Base-by-base conservation (phyloP, 2,888 invertebrate genomes). In the Luperina testacea region DNA sequence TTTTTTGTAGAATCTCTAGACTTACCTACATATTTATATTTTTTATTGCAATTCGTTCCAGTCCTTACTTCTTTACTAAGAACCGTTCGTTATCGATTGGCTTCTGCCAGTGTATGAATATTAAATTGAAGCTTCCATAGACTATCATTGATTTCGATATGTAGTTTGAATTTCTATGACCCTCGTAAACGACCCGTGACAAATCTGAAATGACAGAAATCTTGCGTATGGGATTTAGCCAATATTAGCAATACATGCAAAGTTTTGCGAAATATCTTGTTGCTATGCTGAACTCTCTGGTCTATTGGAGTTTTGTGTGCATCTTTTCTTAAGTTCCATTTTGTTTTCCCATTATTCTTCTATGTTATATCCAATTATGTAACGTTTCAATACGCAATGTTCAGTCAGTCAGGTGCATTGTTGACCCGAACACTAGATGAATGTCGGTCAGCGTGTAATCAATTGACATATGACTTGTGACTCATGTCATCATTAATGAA, bases 391-490 rank as follows among this genome's bases (percentile, higher is more conserved):
- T 53, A 77, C 77, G 69, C 74, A 78, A 79, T 75, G 77, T 73
- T 61, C 42, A 45, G 72, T 61, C 32, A 45, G 72, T 85, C 79
- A 77, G 77, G 75, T 88, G 80, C 79, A 85, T 84, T 78, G 68
- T 82, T 89, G 84, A 86, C 82, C 83, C 77, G 67, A 78, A 84
- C 75, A 68, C 84, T 89, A 87, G 87, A 83, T 88, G 87, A 90
- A 89, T 89, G 90, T 89, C 87, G 88, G 86, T 85, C 90, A 91
- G 88, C 88, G 79, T 90, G 90, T 89, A 91, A 91, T 91, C 92
- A 96, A 95, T 95, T 96, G 94, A 94, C 95, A 93, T 81, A 91
- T 93, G 92, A 88, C 92, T 90, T 85, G 85, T 95, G 95, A 96
- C 87, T 95, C 94, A 95, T 90, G 84, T 72, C 84, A 85, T 89